Base-by-base conservation (phyloP, 1,140 invertebrate genomes). In the Drosophila pachea region DNA sequence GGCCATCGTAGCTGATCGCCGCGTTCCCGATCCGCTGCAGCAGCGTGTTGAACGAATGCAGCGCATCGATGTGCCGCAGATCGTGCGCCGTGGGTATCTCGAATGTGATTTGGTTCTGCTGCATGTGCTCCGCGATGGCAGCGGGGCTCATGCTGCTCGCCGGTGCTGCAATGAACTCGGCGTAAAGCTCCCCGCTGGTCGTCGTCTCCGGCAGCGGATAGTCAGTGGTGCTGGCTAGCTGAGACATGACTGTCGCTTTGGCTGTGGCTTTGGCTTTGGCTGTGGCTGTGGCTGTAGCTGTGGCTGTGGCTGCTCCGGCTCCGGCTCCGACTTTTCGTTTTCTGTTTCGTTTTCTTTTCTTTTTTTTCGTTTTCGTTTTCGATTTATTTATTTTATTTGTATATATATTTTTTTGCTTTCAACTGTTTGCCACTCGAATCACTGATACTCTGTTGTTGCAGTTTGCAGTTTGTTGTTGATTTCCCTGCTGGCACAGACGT, bases 21-120 rank as follows among this genome's bases (percentile, higher is more conserved):
- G 67, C 73, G 36, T 75, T 88, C 67, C 86, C 86, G 5, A 88
- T 82, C 9, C 84, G 63, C 60, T 88, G 77, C 36, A 89, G 62
- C 59, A 89, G 54, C 4, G 74, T 70, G 22, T 88, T 89, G 54
- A 89, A 89, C 36, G 79, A 86, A 50, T 89, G 74, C 54, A 89
- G 68, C 9, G 76, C 81, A 45, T 89, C 81, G 38, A 89, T 89
- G 70, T 87, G 87, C 8, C 86, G 78, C 68, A 89, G 61, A 68
- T 89, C 88, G 63, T 77, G 82, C 48, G 78, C 72, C 11, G 74
- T 75, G 69, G 88, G 88, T 49, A 89, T 89, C 64, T 89, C 88
- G 63, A 89, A 89, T 47, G 87, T 89, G 72, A 89, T 89, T 77
- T 87, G 83, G 33, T 88, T 88, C 54, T 88, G 81, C 45, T 84